Conservation (phyloP, 1,140 invertebrate genomes). For the Leptinotarsa texana region DNA sequence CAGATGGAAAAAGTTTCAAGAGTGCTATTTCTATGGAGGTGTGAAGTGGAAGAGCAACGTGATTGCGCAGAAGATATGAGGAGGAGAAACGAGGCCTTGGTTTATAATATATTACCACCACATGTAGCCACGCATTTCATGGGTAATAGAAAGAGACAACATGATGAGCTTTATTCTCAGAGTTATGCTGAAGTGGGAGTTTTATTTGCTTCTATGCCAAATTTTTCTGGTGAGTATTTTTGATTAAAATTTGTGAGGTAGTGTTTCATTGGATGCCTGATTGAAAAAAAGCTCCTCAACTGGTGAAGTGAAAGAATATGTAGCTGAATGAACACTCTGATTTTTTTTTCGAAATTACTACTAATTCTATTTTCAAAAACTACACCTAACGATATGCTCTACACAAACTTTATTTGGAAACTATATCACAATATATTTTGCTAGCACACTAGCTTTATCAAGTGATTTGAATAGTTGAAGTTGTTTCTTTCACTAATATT, state of each 20-base stretch:
- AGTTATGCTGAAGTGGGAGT: conserved; percentile 92
- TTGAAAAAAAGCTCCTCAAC: no score
- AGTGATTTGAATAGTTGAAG: no score
- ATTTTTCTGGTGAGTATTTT: conserved; percentile 73
- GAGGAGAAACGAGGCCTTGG: conserved; percentile 84
- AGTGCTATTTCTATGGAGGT: conserved; percentile 74
- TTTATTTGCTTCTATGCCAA: conserved; percentile 93
- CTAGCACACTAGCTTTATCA: no score
- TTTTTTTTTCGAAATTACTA: background rate
- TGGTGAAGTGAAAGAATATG: no score
- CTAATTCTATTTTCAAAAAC: background rate
- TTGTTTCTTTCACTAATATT: no score
- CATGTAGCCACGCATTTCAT: conserved; percentile 92
- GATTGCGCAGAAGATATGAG: conserved; percentile 85
- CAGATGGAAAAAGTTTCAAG: conserved; percentile 79
- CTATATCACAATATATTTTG: no score
- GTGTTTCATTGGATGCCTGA: no score
- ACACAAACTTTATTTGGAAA: no score
- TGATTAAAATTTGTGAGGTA: no score
- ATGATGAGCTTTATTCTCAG: conserved; percentile 90
- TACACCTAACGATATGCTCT: no score
- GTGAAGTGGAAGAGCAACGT: conserved; percentile 70
- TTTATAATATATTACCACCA: conserved; percentile 84
- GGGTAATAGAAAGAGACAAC: conserved; percentile 75
- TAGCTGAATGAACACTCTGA: no score